Conservation (phyloP, 2,888 invertebrate genomes). For the Pelosia muscerda region DNA sequence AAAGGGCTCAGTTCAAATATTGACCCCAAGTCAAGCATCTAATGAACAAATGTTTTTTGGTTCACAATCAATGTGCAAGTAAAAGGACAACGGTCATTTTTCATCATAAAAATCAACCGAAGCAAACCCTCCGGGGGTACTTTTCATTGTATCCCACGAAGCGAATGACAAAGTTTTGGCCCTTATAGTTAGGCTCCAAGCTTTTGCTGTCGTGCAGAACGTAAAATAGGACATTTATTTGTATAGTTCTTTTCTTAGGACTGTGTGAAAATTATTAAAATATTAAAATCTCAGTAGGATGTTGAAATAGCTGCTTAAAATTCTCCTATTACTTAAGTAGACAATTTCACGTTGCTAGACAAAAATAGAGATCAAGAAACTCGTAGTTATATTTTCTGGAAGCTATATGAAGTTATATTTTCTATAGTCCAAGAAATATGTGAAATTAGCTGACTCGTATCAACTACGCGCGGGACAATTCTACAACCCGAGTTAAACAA, state of each 20-base stretch:
- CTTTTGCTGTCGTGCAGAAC: conserved; percentile 45
- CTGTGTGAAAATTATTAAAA: not conserved
- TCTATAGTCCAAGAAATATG: too few species aligned
- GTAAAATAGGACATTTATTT: conserved; percentile 45
- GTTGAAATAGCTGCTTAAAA: too few species aligned
- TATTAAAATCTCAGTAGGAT: too few species aligned
- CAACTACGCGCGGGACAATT: too few species aligned
- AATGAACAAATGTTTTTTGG: conserved; percentile 75
- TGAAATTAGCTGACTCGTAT: too few species aligned
- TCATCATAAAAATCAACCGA: conserved; percentile 74
- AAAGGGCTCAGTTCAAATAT: conserved; percentile 39
- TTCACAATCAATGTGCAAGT: conserved; percentile 65
- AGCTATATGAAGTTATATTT: too few species aligned
- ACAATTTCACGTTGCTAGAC: too few species aligned
- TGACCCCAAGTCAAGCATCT: conserved; percentile 55
- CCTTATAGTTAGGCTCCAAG: conserved; percentile 65
- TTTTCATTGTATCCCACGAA: conserved; percentile 68
- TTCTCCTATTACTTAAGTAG: not conserved
- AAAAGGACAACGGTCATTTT: conserved; percentile 69
- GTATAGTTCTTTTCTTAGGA: conserved; percentile 3
- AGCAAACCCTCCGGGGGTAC: conserved; percentile 56
- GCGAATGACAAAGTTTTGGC: conserved; percentile 73
- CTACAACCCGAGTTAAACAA: too few species aligned
- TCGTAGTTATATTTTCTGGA: too few species aligned
- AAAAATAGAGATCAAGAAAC: too few species aligned